Percentiles rank a stretch among this genome's conserved stretches.
Evolutionary conservation across 2,888 invertebrate genomes (phyloP).

Genomic region (Agrotis ipsilon): DNA sequence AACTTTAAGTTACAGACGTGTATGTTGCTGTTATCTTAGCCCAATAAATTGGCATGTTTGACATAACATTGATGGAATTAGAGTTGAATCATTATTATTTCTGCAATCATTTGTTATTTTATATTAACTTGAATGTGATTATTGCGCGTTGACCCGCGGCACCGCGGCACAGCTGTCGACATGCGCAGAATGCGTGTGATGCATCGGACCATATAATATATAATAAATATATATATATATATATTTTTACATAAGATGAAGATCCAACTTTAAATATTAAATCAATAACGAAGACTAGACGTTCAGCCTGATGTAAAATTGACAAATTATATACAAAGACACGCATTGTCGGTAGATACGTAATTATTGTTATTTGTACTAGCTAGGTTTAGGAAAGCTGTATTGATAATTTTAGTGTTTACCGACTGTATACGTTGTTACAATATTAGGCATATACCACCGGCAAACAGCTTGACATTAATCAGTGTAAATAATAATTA

Average conservation of each 20-base stretch:
- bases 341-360: slow-evolving; percentile 54
- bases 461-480: slow-evolving; percentile 20
- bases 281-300: slow-evolving; percentile 34
- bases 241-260: slow-evolving; percentile 52
- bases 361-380: slow-evolving; percentile 49
- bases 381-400: slow-evolving; percentile 42
- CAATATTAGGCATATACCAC: slow-evolving; percentile 56
- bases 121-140: slow-evolving; percentile 36
- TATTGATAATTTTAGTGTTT: slow-evolving; percentile 43
- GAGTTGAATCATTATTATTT: slow-evolving; percentile 40
- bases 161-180: slow-evolving; percentile 50
- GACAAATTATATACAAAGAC: slow-evolving; percentile 37
- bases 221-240: slow-evolving; percentile 12
- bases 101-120: slow-evolving; percentile 26
- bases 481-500: slow-evolving; percentile 28
- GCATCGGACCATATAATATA: slow-evolving; percentile 59
- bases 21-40: slow-evolving; percentile 40
- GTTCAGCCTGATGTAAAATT: slow-evolving; percentile 49
- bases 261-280: slow-evolving; percentile 35
- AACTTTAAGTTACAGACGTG: slow-evolving; percentile 45
- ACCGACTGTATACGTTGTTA: slow-evolving; percentile 56
- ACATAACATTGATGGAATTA: slow-evolving; percentile 46
- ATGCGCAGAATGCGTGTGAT: slow-evolving; percentile 52
- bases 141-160: slow-evolving; percentile 43
- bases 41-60: slow-evolving; percentile 38